phyloP scores from a whole-genome alignment of 2,888 invertebrate genomes.

The Himalopsyche japonica region DNA sequence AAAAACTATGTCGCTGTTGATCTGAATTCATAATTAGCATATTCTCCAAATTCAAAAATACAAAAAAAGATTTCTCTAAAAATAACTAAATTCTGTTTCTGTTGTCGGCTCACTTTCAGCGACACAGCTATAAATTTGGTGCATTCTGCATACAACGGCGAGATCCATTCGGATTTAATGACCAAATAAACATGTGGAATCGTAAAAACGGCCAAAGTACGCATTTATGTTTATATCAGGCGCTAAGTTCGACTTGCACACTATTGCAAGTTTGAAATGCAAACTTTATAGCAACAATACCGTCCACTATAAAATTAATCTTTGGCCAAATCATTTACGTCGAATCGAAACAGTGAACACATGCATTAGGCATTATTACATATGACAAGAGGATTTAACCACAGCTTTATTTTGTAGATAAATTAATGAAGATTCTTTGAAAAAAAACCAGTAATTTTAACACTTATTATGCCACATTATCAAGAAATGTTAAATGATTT shows the following conservation, averaged over 20 bases:
- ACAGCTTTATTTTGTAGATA: too few relatives aligned
- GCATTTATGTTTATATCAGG: constrained; percentile 4
- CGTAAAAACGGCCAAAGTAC: constrained; percentile 1
- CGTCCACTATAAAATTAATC: not conserved
- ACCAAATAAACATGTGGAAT: constrained; percentile 8
- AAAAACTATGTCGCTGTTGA: too few relatives aligned
- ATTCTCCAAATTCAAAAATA: too few relatives aligned
- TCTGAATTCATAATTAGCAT: too few relatives aligned
- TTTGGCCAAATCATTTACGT: constrained; percentile 8
- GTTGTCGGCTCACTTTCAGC: too few relatives aligned
- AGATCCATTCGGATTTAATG: constrained; percentile 15
- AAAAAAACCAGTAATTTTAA: too few relatives aligned
- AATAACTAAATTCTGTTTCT: too few relatives aligned
- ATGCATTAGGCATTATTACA: not conserved
- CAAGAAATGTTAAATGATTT: too few relatives aligned
- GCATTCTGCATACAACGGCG: not conserved
- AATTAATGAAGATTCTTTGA: too few relatives aligned
- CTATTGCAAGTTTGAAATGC: not conserved
- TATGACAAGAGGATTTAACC: too few relatives aligned
- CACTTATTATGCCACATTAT: too few relatives aligned
- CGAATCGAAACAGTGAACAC: not conserved
- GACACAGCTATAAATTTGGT: not conserved
- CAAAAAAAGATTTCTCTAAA: too few relatives aligned
- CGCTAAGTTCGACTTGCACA: not conserved
- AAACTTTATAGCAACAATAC: not conserved